Evolutionary conservation across 2,113 vertebrate genomes (phyloP), one percentile per base, ranked within the genome.

Genomic region (Ranitomeya variabilis): DNA sequence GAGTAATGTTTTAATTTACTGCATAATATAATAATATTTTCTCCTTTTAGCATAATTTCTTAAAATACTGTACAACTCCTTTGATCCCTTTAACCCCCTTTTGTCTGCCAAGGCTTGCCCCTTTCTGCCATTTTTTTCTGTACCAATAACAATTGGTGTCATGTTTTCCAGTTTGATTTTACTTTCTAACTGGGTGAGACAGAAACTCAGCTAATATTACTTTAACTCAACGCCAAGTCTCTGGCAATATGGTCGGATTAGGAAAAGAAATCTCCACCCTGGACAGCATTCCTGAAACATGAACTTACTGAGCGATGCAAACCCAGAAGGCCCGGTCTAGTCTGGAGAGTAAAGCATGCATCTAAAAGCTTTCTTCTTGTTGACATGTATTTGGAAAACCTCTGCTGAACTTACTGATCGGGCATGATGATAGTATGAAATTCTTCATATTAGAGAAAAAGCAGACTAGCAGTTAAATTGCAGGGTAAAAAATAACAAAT

Each of bases 221-320:
- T 87, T 64, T 8, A 54, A 12, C 66, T 80, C 19, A 10, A n/a
- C 80, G 76, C 37, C 85, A 87, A 64, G n/a, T 77, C 12, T 78
- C 73, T 78, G 74, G 85, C 85, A 86, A 80, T 80, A 26, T 69
- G 62, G 45, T 52, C 80, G 86, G 62, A 80, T 80, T 18, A 69
- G 60, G 79, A 87, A 52, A 80, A 76, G 67, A 67, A 71, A 66
- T 69, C 86, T 69, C 86, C 86, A 87, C 76, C 86, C 85, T 79
- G 77, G 86, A 80, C 52, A 87, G 62, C 51, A 87, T 87, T 87
- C 86, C 86, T 80, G 62, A 87, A 69, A 79, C 51, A 87, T 87
- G 51, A 80, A 87, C 51, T 87, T 80, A 79, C 52, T 78, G 62
- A 69, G 59, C 62, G 77, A 6, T 14, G 18, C 18, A 86, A 11